Evolutionary conservation across 2,888 invertebrate genomes (phyloP), one percentile per base, ranked within the genome.

Genomic region (Euclidia mi): DNA sequence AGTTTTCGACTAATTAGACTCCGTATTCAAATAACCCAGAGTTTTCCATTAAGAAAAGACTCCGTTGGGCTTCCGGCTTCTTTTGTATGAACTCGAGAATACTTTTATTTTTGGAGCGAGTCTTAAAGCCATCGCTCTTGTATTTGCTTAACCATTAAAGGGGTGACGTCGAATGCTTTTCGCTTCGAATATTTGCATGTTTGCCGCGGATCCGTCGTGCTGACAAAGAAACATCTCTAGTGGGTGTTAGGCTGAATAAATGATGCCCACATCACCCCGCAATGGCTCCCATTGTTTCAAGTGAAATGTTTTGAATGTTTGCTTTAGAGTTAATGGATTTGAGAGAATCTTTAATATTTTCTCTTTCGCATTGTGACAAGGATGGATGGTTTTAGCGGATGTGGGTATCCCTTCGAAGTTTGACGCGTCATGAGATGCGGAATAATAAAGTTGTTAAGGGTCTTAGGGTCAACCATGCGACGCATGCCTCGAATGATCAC

Each of bases 61-160:
- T 73, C 61, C 38, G 55, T 49, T 55, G 17, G 62, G 53, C 25
- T 73, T 67, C 63, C 64, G 56, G 29, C 29, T 56, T 67, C 63
- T 70, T 76, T 77, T 78, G 66, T 63, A 29, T 34, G 25, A 56
- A 65, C 62, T 72, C 45, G 43, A 62, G 62, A 71, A 71, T 62
- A 66, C 59, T 75, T 72, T 72, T 79, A 71, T 73, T 72, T 72
- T 74, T 70, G 62, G 57, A 72, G 52, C 61, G 63, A 65, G 66
- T 64, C 68, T 69, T 81, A 82, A 78, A 81, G 77, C 74, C 79
- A 78, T 64, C 75, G 63, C 75, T 73, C 61, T 65, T 76, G 71
- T 87, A 83, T 89, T 89, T 89, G 83, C 82, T 80, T 78, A 81
- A 76, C 89, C 88, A 89, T 90, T 89, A 86, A 82, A 79, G 81